A percentile compares a stretch with the other conserved stretches of the same genome.
Conservation (phyloP, 1,140 invertebrate genomes). For the Zaprionus vittiger region DNA sequence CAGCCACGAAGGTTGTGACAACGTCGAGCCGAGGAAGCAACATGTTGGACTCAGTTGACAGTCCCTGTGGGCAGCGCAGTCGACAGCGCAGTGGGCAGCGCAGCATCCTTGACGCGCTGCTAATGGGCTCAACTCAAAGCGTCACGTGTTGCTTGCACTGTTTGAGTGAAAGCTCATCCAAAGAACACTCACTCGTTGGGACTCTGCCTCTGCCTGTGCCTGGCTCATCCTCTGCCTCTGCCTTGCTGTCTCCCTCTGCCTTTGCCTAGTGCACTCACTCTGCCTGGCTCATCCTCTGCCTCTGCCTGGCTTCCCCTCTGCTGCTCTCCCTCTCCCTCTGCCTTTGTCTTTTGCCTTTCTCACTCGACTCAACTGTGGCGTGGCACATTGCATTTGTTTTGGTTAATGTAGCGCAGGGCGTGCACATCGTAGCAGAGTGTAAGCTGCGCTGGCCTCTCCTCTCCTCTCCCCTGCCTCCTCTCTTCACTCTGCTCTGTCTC, state of each 20-base stretch:
- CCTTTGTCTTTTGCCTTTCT: not conserved
- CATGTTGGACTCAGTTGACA: slow-evolving; percentile 44
- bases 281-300: too few relatives aligned
- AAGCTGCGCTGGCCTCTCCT: not conserved
- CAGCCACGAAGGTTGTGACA: not conserved
- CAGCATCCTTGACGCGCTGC: slow-evolving; percentile 16
- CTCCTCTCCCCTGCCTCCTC: too few relatives aligned
- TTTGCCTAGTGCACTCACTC: too few relatives aligned
- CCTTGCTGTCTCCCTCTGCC: too few relatives aligned
- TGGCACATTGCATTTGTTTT: slow-evolving; percentile 57
- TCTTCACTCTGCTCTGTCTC: not conserved
- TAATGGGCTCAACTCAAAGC: slow-evolving; percentile 28
- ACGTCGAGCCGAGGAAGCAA: slow-evolving; percentile 36
- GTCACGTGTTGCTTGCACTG: slow-evolving; percentile 70
- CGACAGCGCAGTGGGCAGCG: slow-evolving; percentile 45
- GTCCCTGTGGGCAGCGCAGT: slow-evolving; percentile 8
- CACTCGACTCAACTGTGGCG: slow-evolving; percentile 35
- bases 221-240: not conserved
- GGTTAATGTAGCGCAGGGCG: slow-evolving; percentile 39
- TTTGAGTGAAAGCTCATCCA: slow-evolving; percentile 34
- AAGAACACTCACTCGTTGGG: too few relatives aligned
- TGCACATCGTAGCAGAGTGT: slow-evolving; percentile 11
- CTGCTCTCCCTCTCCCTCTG: too few relatives aligned
- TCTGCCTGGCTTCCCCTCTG: too few relatives aligned
- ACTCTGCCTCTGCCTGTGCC: not conserved